Percentiles rank a stretch among this genome's conserved stretches.
Conservation (phyloP, 2,113 vertebrate species). For the Ciconia maguari region DNA sequence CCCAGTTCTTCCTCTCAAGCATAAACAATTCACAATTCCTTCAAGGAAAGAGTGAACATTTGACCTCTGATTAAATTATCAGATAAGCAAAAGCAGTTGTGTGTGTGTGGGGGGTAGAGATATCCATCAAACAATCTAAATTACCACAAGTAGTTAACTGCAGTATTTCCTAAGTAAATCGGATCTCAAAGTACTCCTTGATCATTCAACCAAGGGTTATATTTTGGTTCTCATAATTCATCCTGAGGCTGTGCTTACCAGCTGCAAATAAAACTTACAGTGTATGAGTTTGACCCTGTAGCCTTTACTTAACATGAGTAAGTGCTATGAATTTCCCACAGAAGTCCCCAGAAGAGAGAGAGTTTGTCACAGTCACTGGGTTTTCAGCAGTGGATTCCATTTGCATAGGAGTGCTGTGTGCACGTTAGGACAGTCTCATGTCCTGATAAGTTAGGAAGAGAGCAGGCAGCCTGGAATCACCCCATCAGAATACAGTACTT, state of each 20-base stretch:
- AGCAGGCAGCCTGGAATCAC: not conserved
- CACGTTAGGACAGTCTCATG: not conserved
- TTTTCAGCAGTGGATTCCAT: not conserved
- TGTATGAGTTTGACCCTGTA: not conserved
- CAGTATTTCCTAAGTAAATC: slow-evolving; percentile 33
- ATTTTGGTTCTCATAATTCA: slow-evolving; percentile 13
- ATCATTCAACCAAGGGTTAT: slow-evolving; percentile 6
- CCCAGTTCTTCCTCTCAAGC: slow-evolving; percentile 11
- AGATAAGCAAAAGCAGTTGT: slow-evolving; percentile 7
- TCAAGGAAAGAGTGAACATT: slow-evolving; percentile 48
- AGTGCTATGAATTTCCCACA: not conserved
- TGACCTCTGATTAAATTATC: slow-evolving; percentile 47
- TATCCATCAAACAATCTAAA: not conserved
- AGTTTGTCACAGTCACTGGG: not conserved
- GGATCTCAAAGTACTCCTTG: not conserved
- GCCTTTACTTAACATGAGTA: not conserved
- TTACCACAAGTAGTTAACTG: slow-evolving; percentile 10
- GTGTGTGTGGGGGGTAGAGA: not conserved
- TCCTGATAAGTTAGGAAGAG: not conserved
- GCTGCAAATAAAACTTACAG: not conserved
- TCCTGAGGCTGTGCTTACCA: not conserved
- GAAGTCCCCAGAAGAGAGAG: not conserved
- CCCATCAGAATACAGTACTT: not conserved
- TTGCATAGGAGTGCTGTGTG: not conserved
- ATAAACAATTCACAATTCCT: slow-evolving; percentile 48